phyloP scores from a whole-genome alignment of 2,113 vertebrate genomes.

The Pithys albifrons region DNA sequence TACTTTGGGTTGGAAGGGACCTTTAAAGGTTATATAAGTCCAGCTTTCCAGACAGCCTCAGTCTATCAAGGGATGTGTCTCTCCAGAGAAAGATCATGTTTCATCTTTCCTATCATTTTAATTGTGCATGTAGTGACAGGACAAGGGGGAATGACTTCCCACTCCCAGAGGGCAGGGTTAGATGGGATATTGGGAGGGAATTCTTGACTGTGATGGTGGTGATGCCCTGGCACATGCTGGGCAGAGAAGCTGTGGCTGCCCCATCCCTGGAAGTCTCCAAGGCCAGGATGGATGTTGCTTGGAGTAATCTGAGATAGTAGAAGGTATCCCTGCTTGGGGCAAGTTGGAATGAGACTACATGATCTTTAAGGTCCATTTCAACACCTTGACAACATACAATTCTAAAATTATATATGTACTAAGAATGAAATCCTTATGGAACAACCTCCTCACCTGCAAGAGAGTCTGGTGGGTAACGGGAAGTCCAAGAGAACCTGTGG shows the following conservation, averaged over 20 bases:
- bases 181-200: background rate
- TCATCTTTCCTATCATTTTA: background rate
- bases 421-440: background rate
- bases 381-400: background rate
- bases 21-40: background rate
- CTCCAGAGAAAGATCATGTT: background rate
- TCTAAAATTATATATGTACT: background rate
- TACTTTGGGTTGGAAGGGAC: background rate
- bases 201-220: background rate
- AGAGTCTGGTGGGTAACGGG: background rate
- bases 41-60: background rate
- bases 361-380: background rate
- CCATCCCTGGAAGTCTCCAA: background rate
- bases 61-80: background rate
- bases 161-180: background rate
- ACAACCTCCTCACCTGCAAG: background rate
- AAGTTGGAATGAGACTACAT: background rate
- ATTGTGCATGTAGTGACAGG: background rate
- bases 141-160: background rate
- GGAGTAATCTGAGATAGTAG: background rate
- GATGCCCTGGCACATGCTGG: background rate
- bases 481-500: background rate
- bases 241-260: background rate
- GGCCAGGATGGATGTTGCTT: accelerated
- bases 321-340: background rate